Conservation (phyloP, 1,140 invertebrate genomes). For the Penaeus japonicus region DNA sequence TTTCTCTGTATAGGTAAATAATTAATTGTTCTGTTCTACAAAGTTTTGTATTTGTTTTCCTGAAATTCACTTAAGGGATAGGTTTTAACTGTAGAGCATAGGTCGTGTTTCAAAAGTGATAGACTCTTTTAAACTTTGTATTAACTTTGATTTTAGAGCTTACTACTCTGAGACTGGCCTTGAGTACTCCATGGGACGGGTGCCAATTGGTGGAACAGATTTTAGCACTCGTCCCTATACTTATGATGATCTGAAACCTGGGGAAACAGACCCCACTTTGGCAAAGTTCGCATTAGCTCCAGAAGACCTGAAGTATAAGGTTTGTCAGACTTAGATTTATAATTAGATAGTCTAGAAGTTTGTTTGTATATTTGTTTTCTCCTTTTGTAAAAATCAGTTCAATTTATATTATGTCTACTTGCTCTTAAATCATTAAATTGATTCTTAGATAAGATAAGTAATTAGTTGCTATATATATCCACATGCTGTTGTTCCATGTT, state of each 20-base stretch:
- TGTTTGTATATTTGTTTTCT: too few relatives aligned
- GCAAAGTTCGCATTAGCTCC: constrained; percentile 22
- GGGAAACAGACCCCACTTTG: constrained; percentile 30
- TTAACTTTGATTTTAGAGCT: constrained; percentile 38
- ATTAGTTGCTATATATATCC: too few relatives aligned
- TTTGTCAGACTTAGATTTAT: not conserved
- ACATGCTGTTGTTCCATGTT: too few relatives aligned
- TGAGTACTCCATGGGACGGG: constrained; percentile 78
- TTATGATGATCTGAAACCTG: constrained; percentile 71
- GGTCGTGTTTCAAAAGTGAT: too few relatives aligned
- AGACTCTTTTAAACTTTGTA: too few relatives aligned
- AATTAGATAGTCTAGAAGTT: not conserved
- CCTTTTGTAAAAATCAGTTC: too few relatives aligned
- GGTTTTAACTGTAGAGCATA: too few relatives aligned
- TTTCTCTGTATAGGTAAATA: not conserved
- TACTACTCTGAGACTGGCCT: constrained; percentile 66
- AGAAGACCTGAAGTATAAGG: constrained; percentile 61
- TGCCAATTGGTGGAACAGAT: constrained; percentile 85
- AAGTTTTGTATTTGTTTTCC: too few relatives aligned
- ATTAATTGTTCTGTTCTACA: not conserved
- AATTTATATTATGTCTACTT: too few relatives aligned
- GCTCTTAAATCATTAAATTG: too few relatives aligned
- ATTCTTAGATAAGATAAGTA: too few relatives aligned
- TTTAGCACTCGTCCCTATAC: constrained; percentile 77
- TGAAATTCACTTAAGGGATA: too few relatives aligned